Evolutionary conservation across 1,140 invertebrate genomes (phyloP).

Genomic region (Bombus affinis): DNA sequence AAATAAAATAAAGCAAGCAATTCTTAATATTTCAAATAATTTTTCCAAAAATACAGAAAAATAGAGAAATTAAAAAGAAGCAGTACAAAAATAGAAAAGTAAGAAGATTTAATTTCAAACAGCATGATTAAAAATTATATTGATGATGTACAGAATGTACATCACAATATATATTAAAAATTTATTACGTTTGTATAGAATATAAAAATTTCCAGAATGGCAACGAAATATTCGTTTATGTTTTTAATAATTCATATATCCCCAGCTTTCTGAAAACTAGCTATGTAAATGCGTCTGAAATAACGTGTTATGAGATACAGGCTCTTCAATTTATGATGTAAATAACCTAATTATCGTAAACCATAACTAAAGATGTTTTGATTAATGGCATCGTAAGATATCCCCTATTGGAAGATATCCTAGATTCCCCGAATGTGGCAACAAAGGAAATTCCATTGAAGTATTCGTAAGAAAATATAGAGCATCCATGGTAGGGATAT

Average conservation of each 20-base stretch:
- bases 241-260: not conserved
- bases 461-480: not conserved
- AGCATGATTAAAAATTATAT: not conserved
- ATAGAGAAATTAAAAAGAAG: not conserved
- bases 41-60: not conserved
- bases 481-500: not conserved
- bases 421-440: not conserved
- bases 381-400: not conserved
- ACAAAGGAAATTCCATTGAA: not conserved
- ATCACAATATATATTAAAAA: too few species aligned
- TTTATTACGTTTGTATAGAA: not conserved
- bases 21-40: not conserved
- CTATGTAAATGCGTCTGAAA: not conserved
- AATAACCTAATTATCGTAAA: too few species aligned
- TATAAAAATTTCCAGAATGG: not conserved
- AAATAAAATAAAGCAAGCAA: not conserved
- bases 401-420: too few species aligned
- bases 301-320: not conserved
- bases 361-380: accelerated
- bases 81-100: not conserved
- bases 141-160: not conserved
- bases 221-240: not conserved
- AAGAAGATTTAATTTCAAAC: not conserved
- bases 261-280: not conserved
- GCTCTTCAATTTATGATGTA: not conserved